Conservation (phyloP, 2,797 vertebrate species). For the Xenentodon cancila region DNA sequence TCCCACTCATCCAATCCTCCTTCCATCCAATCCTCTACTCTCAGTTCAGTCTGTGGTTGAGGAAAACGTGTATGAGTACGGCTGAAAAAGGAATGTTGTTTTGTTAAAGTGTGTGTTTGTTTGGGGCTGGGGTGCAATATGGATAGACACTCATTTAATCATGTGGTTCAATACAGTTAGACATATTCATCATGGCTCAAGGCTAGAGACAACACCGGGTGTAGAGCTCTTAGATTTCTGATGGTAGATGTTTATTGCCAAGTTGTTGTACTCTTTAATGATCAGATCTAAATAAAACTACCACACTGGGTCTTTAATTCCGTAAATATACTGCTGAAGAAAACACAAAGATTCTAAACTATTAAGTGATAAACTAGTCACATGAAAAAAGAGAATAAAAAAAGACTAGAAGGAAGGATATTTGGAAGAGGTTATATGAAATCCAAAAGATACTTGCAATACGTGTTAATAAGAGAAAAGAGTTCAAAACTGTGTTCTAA, state of each 20-base stretch:
- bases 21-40: constrained; percentile 53
- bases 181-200: background rate
- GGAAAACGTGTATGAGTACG: constrained; percentile 48
- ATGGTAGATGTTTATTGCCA: background rate
- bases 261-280: background rate
- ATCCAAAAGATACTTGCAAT: no score
- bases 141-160: background rate
- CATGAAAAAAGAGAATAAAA: no score
- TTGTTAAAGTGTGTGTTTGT: constrained; percentile 44
- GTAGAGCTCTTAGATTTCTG: no score
- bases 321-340: background rate
- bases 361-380: background rate
- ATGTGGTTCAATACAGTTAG: background rate
- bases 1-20: constrained; percentile 60
- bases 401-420: no score
- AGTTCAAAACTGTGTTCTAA: no score
- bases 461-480: no score
- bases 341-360: background rate
- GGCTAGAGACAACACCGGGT: background rate
- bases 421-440: no score
- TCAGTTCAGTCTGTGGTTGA: constrained; percentile 65
- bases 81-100: constrained; percentile 56
- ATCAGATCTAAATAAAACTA: background rate
- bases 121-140: constrained; percentile 12
- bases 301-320: background rate